Evolutionary conservation across 2,888 invertebrate species (phyloP).

Genomic region (Cyrtodaria siliqua): DNA sequence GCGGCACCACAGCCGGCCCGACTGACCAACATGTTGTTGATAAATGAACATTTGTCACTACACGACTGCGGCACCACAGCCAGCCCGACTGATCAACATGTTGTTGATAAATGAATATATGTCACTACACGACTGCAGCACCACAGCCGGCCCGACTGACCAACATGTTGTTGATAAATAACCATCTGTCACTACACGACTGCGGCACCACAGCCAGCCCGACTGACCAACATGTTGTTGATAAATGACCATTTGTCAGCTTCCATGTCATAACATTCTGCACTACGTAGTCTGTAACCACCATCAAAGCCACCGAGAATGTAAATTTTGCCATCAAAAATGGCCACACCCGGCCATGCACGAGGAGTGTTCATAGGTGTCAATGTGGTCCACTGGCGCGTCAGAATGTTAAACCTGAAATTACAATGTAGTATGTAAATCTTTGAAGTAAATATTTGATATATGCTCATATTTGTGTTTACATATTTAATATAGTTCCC

Average conservation of each 20-base stretch:
- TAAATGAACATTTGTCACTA: no score
- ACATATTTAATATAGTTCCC: no score
- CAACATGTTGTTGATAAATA: constrained; percentile 93
- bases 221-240: constrained; percentile 93
- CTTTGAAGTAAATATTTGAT: no score
- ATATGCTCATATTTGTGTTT: no score
- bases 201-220: constrained; percentile 97
- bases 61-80: no score
- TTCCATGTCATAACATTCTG: constrained; percentile 94
- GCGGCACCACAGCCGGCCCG: no score
- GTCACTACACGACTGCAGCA: constrained; percentile 90
- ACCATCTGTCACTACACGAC: constrained; percentile 91
- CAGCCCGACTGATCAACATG: no score
- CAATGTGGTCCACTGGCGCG: constrained; percentile 83
- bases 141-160: no score
- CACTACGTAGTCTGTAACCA: constrained; percentile 96
- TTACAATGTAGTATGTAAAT: constrained; percentile 5
- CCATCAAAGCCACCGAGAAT: constrained; percentile 96
- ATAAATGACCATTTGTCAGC: constrained; percentile 92
- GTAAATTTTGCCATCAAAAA: constrained; percentile 82
- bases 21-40: no score
- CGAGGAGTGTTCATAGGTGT: constrained; percentile 83
- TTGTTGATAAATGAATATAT: no score
- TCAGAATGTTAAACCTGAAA: constrained; percentile 82
- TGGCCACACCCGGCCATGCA: constrained; percentile 83